Conservation (phyloP, 1,140 invertebrate genomes). For the Coelopa frigida region DNA sequence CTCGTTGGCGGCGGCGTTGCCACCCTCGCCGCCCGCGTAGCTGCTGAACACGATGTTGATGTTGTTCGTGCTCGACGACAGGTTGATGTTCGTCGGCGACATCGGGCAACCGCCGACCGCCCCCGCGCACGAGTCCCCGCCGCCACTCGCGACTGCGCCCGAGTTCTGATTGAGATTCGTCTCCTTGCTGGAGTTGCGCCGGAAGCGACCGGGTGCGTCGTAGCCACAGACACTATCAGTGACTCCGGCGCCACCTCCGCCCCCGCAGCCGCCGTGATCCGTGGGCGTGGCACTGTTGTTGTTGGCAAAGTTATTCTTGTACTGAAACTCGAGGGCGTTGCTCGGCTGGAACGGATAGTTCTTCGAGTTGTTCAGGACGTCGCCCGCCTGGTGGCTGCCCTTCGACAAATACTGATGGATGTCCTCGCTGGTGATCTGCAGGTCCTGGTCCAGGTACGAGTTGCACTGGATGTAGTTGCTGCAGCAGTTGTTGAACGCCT, state of each 20-base stretch:
- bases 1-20: conserved; percentile 34
- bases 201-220: conserved; percentile 21
- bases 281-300: conserved; percentile 32
- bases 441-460: conserved; percentile 39
- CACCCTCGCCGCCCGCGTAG: conserved; percentile 9
- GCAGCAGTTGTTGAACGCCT: conserved; percentile 40
- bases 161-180: conserved; percentile 38
- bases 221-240: conserved; percentile 33
- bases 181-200: conserved; percentile 28
- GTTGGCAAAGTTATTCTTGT: conserved; percentile 42
- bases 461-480: conserved; percentile 43
- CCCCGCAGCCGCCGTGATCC: conserved; percentile 28
- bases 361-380: conserved; percentile 39
- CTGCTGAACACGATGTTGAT: conserved; percentile 38
- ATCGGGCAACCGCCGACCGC: conserved; percentile 7
- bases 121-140: background rate
- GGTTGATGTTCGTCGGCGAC: conserved; percentile 38
- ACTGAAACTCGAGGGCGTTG: conserved; percentile 40
- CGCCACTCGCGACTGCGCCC: background rate
- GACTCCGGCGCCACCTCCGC: background rate
- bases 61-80: conserved; percentile 42
- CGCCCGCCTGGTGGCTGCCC: conserved; percentile 24
- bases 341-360: conserved; percentile 42
- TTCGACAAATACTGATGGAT: conserved; percentile 42
- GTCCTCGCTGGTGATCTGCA: conserved; percentile 43